phyloP scores from a whole-genome alignment of 2,113 vertebrate species.

The Mobula birostris region DNA sequence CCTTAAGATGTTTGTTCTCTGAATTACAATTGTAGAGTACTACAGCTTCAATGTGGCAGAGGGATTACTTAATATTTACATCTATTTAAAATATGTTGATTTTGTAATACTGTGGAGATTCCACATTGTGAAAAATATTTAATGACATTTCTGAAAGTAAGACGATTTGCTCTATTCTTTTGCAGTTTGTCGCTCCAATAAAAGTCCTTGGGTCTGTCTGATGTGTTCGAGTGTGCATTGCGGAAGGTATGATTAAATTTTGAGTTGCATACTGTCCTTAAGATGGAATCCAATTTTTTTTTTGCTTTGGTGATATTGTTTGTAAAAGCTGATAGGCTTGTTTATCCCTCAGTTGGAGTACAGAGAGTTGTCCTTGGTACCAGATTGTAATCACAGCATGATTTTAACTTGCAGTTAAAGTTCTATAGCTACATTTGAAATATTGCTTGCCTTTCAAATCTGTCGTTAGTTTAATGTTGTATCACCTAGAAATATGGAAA shows the following conservation, averaged over 20 bases:
- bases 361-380: not conserved
- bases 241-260: constrained; percentile 71
- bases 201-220: constrained; percentile 96
- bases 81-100: no score
- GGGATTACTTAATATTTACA: no score
- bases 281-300: not conserved
- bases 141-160: constrained; percentile 10
- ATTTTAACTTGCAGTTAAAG: not conserved
- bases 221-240: constrained; percentile 91
- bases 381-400: constrained; percentile 16
- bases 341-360: not conserved
- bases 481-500: not conserved
- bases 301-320: not conserved
- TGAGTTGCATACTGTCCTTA: not conserved
- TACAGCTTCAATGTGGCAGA: not conserved
- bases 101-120: no score
- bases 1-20: not conserved
- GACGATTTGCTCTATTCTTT: constrained; percentile 39
- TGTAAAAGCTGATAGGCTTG: not conserved
- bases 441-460: not conserved
- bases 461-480: not conserved
- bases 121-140: no score
- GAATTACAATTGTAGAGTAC: not conserved
- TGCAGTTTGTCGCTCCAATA: constrained; percentile 92
- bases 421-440: no score